Conservation (phyloP, 2,797 vertebrate species). For the Triplophysa bombifrons region DNA sequence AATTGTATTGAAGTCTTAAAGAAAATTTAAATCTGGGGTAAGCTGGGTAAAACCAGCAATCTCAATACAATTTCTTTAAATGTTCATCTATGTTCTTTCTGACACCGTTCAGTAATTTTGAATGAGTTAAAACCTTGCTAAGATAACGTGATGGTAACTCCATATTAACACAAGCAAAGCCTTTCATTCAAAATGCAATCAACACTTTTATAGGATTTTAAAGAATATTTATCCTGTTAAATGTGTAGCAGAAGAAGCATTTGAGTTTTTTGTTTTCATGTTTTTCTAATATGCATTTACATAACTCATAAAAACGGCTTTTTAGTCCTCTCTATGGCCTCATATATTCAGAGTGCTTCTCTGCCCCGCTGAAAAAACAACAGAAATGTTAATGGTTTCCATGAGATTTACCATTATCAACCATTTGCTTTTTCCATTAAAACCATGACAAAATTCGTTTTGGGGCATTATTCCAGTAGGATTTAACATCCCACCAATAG, state of each 20-base stretch:
- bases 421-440: too few species aligned
- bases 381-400: too few species aligned
- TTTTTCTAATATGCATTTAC: neutral
- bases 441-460: too few species aligned
- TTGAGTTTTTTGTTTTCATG: neutral
- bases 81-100: neutral
- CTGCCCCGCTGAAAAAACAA: neutral
- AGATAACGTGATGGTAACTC: neutral
- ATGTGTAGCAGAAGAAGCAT: neutral
- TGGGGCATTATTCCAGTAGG: too few species aligned
- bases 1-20: neutral
- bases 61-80: neutral
- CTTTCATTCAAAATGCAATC: neutral
- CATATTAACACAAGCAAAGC: too few species aligned
- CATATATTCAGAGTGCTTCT: neutral
- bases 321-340: neutral
- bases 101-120: too few species aligned
- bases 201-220: neutral
- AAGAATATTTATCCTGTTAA: neutral
- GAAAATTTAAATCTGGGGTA: neutral
- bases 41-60: too few species aligned
- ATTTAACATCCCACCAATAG: too few species aligned
- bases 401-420: too few species aligned
- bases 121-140: neutral
- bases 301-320: neutral